Evolutionary conservation across 2,797 vertebrate genomes (phyloP).

Genomic region (Sarcoramphus papa): DNA sequence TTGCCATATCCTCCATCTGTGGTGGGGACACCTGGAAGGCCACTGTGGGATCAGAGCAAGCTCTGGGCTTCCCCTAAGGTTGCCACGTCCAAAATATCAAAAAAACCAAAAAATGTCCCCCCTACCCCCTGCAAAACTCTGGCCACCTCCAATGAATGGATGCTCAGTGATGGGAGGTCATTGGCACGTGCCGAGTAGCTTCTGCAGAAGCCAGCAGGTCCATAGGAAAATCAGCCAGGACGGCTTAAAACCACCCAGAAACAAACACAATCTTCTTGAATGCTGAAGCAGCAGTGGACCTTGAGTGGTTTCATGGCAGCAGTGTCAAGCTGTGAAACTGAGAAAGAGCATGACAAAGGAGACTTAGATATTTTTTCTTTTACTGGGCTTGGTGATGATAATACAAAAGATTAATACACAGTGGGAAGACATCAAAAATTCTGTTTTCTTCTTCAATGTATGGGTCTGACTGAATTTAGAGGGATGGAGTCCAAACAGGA

Average conservation of each 20-base stretch:
- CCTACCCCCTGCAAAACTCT: not conserved
- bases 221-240: not conserved
- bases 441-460: not conserved
- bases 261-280: not conserved
- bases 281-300: not conserved
- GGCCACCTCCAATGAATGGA: not conserved
- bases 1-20: not conserved
- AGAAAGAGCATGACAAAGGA: not conserved
- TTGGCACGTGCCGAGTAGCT: fast-evolving
- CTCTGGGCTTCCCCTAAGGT: not conserved
- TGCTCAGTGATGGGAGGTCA: not conserved
- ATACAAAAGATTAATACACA: not conserved
- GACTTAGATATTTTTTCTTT: not conserved
- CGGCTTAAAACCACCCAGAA: not conserved
- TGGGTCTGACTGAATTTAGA: not conserved
- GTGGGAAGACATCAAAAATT: not conserved
- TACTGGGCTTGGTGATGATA: not conserved
- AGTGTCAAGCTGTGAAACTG: not conserved
- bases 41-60: not conserved
- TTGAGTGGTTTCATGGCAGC: not conserved
- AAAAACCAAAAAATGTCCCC: not conserved
- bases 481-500: not conserved
- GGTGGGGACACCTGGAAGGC: not conserved
- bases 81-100: not conserved
- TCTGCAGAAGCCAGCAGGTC: not conserved